Conservation (phyloP, 2,113 vertebrate species). For the Cheilinus undulatus region DNA sequence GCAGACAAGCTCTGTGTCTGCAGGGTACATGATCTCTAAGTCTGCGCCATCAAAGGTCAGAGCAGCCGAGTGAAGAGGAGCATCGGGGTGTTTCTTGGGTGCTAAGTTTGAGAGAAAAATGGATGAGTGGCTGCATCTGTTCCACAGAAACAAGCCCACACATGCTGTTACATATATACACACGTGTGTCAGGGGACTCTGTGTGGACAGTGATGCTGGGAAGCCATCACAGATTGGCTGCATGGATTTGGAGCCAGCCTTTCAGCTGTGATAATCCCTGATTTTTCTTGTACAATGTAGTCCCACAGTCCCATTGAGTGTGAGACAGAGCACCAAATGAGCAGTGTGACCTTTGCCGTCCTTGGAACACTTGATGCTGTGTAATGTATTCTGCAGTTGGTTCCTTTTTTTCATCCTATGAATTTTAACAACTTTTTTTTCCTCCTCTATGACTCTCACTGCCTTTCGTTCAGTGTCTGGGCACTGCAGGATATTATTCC, state of each 20-base stretch:
- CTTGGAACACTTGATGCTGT: conserved; percentile 66
- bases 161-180: conserved; percentile 7
- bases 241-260: conserved; percentile 41
- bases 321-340: conserved; percentile 55
- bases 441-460: conserved; percentile 15
- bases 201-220: conserved; percentile 47
- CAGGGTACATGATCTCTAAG: conserved; percentile 51
- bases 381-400: conserved; percentile 79
- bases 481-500: conserved; percentile 70
- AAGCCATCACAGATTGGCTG: conserved; percentile 46
- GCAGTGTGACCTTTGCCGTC: conserved; percentile 77
- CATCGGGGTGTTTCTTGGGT: conserved; percentile 29
- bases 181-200: conserved; percentile 11
- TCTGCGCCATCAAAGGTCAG: conserved; percentile 63
- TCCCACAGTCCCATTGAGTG: conserved; percentile 48
- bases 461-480: conserved; percentile 48
- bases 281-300: conserved; percentile 43
- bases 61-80: conserved; percentile 48
- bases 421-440: conserved; percentile 79
- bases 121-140: conserved; percentile 46
- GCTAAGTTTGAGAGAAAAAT: conserved; percentile 48
- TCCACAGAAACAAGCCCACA: conserved; percentile 43
- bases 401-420: conserved; percentile 72
- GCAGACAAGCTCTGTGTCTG: conserved; percentile 52
- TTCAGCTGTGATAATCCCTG: conserved; percentile 58